phyloP scores from a whole-genome alignment of 2,888 invertebrate genomes.

The Ditula angustiorana region DNA sequence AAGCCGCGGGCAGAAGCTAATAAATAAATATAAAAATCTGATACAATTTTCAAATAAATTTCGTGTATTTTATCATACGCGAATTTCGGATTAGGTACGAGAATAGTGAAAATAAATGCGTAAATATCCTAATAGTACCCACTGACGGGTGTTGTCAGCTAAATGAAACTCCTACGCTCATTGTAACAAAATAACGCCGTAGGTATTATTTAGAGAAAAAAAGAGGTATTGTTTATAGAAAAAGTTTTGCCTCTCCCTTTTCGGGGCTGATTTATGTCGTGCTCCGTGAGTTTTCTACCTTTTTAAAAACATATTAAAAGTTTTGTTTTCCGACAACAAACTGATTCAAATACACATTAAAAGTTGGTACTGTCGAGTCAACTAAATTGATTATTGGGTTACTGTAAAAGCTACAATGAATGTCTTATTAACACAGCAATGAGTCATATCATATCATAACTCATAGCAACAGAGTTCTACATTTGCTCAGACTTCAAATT shows the following conservation, averaged over 20 bases:
- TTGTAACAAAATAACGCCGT: background rate
- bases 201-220: background rate
- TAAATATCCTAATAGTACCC: background rate
- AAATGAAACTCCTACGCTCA: background rate
- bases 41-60: no score
- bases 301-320: conserved; percentile 5
- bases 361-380: conserved; percentile 3
- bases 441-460: no score
- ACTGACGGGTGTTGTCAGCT: background rate
- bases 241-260: background rate
- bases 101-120: background rate
- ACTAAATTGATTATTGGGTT: no score
- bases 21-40: no score
- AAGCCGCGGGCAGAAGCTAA: no score
- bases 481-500: no score
- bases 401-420: no score
- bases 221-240: background rate
- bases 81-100: no score
- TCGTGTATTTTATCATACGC: no score
- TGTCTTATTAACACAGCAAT: no score
- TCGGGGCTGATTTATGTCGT: conserved; percentile 20
- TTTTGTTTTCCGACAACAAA: conserved; percentile 14
- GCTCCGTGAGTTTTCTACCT: conserved; percentile 11
- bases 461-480: no score
- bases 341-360: conserved; percentile 7